Evolutionary conservation across 2,113 vertebrate species (phyloP), one percentile per base, ranked within the genome.

Genomic region (Gasterosteus aculeatus): DNA sequence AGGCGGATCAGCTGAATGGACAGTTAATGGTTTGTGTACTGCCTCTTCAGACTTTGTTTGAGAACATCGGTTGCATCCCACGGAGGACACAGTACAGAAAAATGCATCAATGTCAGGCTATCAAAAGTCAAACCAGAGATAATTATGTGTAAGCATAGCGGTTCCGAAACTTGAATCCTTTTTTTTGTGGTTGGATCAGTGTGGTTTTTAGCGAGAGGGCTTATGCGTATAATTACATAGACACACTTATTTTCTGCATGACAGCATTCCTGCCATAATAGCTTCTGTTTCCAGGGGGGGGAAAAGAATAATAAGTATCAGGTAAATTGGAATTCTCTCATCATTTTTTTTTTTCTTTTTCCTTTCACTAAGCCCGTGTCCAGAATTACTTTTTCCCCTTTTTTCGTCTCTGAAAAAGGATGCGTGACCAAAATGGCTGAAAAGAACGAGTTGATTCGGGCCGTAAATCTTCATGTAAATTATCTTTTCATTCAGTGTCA

Each of bases 221-320:
- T 91, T 93, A 86, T 86, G 87, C 82, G 70, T 91, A 85, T 93
- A 92, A 93, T 95, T 93, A 92, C 88, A 91, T 65, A 92, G 88
- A 92, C 85, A 89, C 82, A 90, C 89, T 91, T 91, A 93, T 93
- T 93, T 94, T 92, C 88, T 91, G 92, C 92, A 88, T 92, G 92
- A 89, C 86, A 87, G 88, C 83, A 80, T 89, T 87, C 77, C 75
- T 79, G 81, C 87, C 83, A 89, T 93, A 93, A 92, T 90, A 88
- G 90, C 86, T 87, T 89, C 86, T 91, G 83, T 93, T 94, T 91
- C 80, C 80, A 80, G 85, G 74, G 78, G 74, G 78, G 74, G 80
- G 77, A 86, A 84, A 80, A 81, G 78, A 77, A 87, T 71, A 91
- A 91, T 74, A 81, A 83, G 75, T 90, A 91, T 91, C 86, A 88